Percentiles rank a stretch among this genome's conserved stretches.
Evolutionary conservation across 2,888 invertebrate genomes (phyloP).

Genomic region (Conistra vaccinii): DNA sequence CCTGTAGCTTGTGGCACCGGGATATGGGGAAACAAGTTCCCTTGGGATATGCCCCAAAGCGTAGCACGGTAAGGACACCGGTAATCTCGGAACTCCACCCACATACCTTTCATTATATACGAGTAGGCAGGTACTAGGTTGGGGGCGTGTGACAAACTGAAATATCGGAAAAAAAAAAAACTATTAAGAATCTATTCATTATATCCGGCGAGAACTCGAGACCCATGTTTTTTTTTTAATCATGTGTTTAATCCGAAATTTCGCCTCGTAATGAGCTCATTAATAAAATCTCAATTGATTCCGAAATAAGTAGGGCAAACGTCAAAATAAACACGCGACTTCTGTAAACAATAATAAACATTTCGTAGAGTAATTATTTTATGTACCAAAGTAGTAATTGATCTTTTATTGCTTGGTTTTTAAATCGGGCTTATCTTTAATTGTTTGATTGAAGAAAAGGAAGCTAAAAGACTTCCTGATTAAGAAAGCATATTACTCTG

Average conservation of each 20-base stretch:
- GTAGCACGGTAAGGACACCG: neutral
- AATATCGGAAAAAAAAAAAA: neutral
- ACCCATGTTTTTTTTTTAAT: neutral
- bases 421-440: neutral
- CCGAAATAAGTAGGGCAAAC: conserved; percentile 1
- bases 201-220: too few species aligned
- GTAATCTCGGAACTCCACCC: neutral
- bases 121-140: too few species aligned
- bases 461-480: too few species aligned
- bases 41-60: neutral
- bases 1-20: neutral
- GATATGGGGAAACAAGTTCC: neutral
- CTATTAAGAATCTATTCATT: neutral
- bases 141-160: neutral
- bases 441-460: too few species aligned
- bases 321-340: conserved; percentile 9
- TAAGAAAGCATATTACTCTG: too few species aligned
- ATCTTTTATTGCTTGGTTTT: neutral
- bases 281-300: conserved; percentile 8
- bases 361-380: too few species aligned
- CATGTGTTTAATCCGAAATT: neutral
- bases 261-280: neutral
- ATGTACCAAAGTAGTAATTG: neutral
- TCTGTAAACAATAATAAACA: conserved; percentile 11
- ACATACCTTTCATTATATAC: too few species aligned